Evolutionary conservation across 2,113 vertebrate species (phyloP), one percentile per base, ranked within the genome.

Genomic region (Vicugna pacos): DNA sequence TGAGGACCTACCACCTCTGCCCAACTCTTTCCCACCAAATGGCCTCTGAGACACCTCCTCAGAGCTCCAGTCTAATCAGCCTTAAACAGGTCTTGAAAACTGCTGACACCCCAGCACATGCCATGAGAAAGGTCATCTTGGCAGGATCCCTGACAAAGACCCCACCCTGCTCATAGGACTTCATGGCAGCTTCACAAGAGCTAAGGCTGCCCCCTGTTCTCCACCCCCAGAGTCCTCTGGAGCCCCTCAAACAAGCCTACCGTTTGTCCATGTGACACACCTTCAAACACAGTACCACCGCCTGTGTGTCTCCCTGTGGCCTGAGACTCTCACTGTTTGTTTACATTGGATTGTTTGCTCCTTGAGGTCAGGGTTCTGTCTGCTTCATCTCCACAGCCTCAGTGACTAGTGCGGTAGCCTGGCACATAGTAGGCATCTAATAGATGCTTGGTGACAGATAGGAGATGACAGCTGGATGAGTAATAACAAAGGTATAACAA

Each of bases 401-500:
- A 35, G 52, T 56, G 28, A 83, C 52, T 75, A 93, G n/a, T 28
- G 32, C 6, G 81, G 32, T 5, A 67, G 60, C 9, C n/a, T 72
- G 38, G 2, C 46, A 91, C 82, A 24, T 4, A 76, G 58, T 52
- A n/a, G 84, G 22, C 9, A 2, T 60, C 89, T 91, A 87, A 70
- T 80, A 76, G 75, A 67, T 88, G 69, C 13, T 70, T 46, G 52
- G 12, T 72, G 35, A 58, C 54, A 75, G 12, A 11, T 73, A 84
- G 54, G 50, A 64, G 19, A 46, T 56, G 22, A 76, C 64, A 75
- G 13, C 56, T 56, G 9, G 38, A 54, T 65, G 54, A 50, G 28
- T 75, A 73, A 75, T 48, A 81, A 60, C 46, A 73, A 95, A 60
- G 14, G 38, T 24, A 85, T 54, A 76, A 48, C 35, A 73, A 65